Evolutionary conservation across 1,140 invertebrate species (phyloP), one percentile per base, ranked within the genome.

Genomic region (Vanessa tameamea): DNA sequence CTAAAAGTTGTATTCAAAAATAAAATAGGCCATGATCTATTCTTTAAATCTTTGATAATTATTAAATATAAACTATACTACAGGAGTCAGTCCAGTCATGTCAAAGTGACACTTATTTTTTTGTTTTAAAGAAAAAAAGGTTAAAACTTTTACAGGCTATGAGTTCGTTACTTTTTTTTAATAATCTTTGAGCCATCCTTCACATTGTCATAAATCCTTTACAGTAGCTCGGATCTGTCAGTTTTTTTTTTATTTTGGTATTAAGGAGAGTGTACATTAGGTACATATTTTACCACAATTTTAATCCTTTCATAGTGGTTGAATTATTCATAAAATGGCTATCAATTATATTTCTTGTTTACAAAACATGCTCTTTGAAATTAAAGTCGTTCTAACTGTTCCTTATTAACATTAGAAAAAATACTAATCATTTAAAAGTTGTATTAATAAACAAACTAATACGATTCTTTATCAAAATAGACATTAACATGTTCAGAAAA

Each of bases 151-250:
- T 83, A 83, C 77, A 79, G 78, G 76, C 82, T 70, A 69, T 76
- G 61, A 57, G 74, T 72, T 77, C 72, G 75, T 72, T 76, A 76
- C 67, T 65, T 72, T 79, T 81, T 79, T 74, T 78, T 68, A 53
- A 69, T 78, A 61, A 69, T 74, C 65, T 70, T 37, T 50, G 53
- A 66, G 57, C 55, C 73, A 74, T 79, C 81, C 76, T 83, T 83
- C 78, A 78, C 82, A 79, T 81, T 80, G 79, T 85, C 85, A 87
- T 85, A 87, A 85, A 87, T 82, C 81, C 80, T 75, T 83, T 76
- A 85, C 85, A 78, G 85, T 87, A 87, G 85, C 85, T 64, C 69
- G 67, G 80, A 74, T 71, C 69, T 81, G 79, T 82, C 78, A 64
- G 26, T 73, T 78, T 76, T 77, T 81, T 76, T 72, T 74, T 76